phyloP scores from a whole-genome alignment of 1,140 invertebrate species.

The Phymorhynchus buccinoides region DNA sequence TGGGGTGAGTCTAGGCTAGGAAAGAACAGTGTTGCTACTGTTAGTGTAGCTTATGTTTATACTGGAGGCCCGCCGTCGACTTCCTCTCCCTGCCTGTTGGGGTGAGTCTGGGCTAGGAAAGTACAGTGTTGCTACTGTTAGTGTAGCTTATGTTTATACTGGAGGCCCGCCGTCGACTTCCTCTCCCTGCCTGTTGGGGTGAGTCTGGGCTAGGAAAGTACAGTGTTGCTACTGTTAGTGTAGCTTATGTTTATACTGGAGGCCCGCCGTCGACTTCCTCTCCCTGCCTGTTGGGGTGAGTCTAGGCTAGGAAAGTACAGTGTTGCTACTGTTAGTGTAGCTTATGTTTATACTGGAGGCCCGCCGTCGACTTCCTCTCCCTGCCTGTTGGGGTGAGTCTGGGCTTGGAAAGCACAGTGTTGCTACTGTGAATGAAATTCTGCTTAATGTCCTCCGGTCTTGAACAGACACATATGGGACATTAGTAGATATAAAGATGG shows the following conservation, averaged over 20 bases:
- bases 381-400: slow-evolving; percentile 73
- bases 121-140: slow-evolving; percentile 80
- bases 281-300: slow-evolving; percentile 75
- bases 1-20: slow-evolving; percentile 55
- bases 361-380: slow-evolving; percentile 80
- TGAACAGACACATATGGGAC: no score
- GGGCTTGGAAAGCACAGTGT: no score
- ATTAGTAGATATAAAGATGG: no score
- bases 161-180: slow-evolving; percentile 78
- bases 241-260: slow-evolving; percentile 53
- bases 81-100: slow-evolving; percentile 73
- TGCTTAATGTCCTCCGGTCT: no score
- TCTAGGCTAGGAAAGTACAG: background rate
- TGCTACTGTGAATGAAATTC: no score
- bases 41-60: slow-evolving; percentile 70
- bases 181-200: slow-evolving; percentile 77
- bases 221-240: no score
- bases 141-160: slow-evolving; percentile 61
- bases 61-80: slow-evolving; percentile 73
- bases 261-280: slow-evolving; percentile 84
- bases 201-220: slow-evolving; percentile 1
- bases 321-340: slow-evolving; percentile 70
- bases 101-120: slow-evolving; percentile 73
- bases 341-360: slow-evolving; percentile 73
- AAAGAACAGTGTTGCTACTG: background rate